Base-by-base conservation (phyloP, 2,888 invertebrate species). In the Lasioglossum morio region DNA sequence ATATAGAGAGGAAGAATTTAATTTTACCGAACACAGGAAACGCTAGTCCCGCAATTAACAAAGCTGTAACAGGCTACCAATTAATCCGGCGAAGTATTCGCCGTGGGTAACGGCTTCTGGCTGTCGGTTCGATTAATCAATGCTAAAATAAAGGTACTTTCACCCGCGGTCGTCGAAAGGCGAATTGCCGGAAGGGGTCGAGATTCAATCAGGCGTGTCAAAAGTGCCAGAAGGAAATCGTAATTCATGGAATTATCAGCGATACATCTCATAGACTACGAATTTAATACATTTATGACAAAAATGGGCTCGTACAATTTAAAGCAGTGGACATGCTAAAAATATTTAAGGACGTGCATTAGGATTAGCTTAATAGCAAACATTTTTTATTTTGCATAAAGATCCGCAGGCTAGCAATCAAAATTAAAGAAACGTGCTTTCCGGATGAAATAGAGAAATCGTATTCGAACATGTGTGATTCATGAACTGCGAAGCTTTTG, bases 81-180 rank as follows among this genome's bases (percentile, higher is more conserved):
- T 83, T 48, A 72, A 53, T n/a, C 40, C n/a, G 10, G 16, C 34
- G 46, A 73, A 48, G 30, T 30, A 10, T 2, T 69, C 23, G 43
- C 53, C 27, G 72, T 27, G 46, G 16, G 1, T 66, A 77, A 63
- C 19, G 63, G 63, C 70, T 40, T 30, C 78, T 66, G 43, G 46
- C 23, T 40, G 53, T 23, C 40, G 30, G 72, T 72, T 63, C 48
- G 43, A 81, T 76, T 34, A 72, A 81, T 72, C 79, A 63, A 72
- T 8, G 27, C 23, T 19, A 57, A 80, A 57, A 72, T 40, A n/a
- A 60, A 63, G 34, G 23, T 23, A 69, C 76, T 84, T 84, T 84
- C 83, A 76, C 63, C 72, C 37, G 16, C 5, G 40, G 30, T 27
- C n/a, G 63, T 66, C 34, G 27, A 72, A 30, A 23, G n/a, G 48